Evolutionary conservation across 1,140 invertebrate species (phyloP).

Genomic region (Capitella teleta): DNA sequence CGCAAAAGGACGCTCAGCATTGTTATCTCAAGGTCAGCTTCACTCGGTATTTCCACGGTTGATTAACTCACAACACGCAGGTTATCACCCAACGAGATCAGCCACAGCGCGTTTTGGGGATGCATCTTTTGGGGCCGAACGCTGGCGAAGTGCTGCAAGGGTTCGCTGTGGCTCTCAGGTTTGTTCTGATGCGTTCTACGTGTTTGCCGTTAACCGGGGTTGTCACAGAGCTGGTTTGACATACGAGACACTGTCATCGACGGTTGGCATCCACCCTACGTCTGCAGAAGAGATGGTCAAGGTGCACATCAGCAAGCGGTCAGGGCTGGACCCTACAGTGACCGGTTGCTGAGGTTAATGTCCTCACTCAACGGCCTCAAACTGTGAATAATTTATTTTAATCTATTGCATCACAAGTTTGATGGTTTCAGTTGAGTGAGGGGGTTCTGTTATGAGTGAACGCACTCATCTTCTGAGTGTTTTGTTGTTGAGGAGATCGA

Average conservation of each 20-base stretch:
- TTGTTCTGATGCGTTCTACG: background rate
- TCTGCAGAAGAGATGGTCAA: constrained; percentile 67
- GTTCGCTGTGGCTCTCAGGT: constrained; percentile 55
- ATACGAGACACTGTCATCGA: constrained; percentile 68
- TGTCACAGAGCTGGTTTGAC: constrained; percentile 61
- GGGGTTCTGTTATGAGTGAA: no score
- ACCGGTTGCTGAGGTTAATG: constrained; percentile 55
- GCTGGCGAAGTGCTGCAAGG: constrained; percentile 96
- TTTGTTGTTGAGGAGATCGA: no score
- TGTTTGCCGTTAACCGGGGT: background rate
- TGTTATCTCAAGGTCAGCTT: constrained; percentile 50
- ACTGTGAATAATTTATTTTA: no score
- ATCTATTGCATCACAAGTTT: no score
- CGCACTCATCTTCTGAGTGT: no score
- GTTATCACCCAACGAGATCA: constrained; percentile 4
- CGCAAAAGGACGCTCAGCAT: constrained; percentile 52
- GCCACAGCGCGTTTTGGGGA: constrained; percentile 56
- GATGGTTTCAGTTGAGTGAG: no score
- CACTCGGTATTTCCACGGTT: background rate
- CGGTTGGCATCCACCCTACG: constrained; percentile 93
- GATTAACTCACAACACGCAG: background rate
- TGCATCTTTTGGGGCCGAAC: constrained; percentile 88
- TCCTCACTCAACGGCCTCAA: no score
- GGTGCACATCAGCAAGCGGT: constrained; percentile 47
- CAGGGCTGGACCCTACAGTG: constrained; percentile 42